Base-by-base conservation (phyloP, 2,888 invertebrate genomes). In the Stenolophus ochropezus region DNA sequence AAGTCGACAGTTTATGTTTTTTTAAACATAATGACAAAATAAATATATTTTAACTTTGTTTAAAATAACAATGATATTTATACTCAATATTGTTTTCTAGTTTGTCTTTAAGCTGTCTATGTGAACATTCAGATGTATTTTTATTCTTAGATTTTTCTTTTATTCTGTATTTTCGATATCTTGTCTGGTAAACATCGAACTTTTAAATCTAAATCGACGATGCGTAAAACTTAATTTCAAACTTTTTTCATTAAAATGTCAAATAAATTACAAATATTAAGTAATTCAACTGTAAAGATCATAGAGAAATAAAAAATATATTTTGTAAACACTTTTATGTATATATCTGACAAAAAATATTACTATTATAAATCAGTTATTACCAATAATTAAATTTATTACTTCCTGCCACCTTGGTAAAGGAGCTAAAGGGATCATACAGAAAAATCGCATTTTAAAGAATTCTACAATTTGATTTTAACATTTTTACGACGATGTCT, bases 71-170 rank as follows among this genome's bases (percentile, higher is more conserved):
- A 69, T 16, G 51, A 4, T 16, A 51, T 16, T 51, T 42, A 33
- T 42, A 0, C 49, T 21, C 78, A 78, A 78, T 65, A 78, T 42
- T 78, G 18, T 49, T 78, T 78, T 78, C 78, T 78, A 20, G 8
- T 16, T 1, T 27, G 51, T 76, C 33, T 76, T 14, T 27, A 76
- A 71, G 21, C 20, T 76, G 21, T n/a, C 25, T 69, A 69, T 69
- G 51, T 69, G 69, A 79, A 61, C 33, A 16, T 53, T 79, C 51
- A 79, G 65, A 69, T 79, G 27, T 79, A 49, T 79, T 6, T 71
- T 27, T 79, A 69, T 27, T 79, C 49, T 47, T 61, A 42, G 42
- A 65, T 65, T 23, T n/a, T 53, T 27, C 53, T 76, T 76, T 53
- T 53, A 11, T 69, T 18, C 11, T 20, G 18, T 69, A 20, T 27